Evolutionary conservation across 2,888 invertebrate genomes (phyloP), one percentile per base, ranked within the genome.

Genomic region (Apodemia duryi): DNA sequence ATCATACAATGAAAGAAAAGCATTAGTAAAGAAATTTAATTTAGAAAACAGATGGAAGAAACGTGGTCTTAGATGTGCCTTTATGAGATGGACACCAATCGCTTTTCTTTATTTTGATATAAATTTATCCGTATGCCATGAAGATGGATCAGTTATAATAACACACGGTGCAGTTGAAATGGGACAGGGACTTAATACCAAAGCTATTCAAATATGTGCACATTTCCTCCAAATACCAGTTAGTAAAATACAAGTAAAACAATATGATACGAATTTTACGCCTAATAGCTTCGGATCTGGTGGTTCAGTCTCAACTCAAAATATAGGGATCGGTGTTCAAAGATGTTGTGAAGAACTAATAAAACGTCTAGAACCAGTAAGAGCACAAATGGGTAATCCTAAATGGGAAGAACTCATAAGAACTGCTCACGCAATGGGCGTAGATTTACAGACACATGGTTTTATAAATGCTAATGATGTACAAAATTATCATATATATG

Each of bases 151-250:
- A 4, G 94, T 96, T 1, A 86, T 93, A 2, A 88, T 96, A 21
- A 82, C 93, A 2, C 95, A 95, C 69, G 94, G 93, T 61, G 95
- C 94, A 1, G 83, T 94, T 32, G 95, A 95, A 86, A 93, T 94
- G 79, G 96, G 96, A 0, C 96, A 96, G 88, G 96, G 96, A 0
- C 89, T 96, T 63, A 85, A 96, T 71, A 96, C 96, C 2, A 85
- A 95, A 93, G 93, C 93, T 1, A 92, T 92, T 6, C 95, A 95
- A 86, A 93, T 95, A 3, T 94, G 93, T 66, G 95, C 95, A 0
- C 91, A 94, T 72, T 89, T 92, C 9, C 82, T 96, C 2, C 94
- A 94, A 2, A 93, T 96, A 68, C 92, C 94, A 0, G 66, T 96
- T 62, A 92, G 94, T 0, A 90, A 93, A 80, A 88, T 97, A 28